Base-by-base conservation (phyloP, 2,113 vertebrate species). In the Hippotragus niger region DNA sequence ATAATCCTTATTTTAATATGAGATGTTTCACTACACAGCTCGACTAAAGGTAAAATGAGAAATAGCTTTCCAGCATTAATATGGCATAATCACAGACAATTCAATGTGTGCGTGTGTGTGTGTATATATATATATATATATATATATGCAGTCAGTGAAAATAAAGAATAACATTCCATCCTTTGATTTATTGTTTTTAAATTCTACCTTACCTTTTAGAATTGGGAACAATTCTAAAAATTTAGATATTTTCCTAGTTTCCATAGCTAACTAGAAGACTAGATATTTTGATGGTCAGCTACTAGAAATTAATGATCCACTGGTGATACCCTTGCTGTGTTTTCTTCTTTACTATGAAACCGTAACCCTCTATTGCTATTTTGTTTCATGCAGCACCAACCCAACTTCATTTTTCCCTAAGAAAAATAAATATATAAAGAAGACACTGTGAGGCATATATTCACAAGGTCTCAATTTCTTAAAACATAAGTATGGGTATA, bases 381-480 rank as follows among this genome's bases (percentile, higher is more conserved):
- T 96, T 64, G 91, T 95, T 97, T 93, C 97, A 95, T 64, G 96
- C 97, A 94, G 94, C 91, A 96, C 97, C 96, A 90, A 98, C 78
- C 89, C 53, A 6, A 89, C 87, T 98, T 55, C n/a, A 43, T 93
- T 57, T 57, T 53, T 93, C 94, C 62, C 97, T 89, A 86, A 89
- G 82, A 93, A 96, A 98, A 96, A 89, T 96, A 96, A 97, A 97
- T 96, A 96, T 50, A 97, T 88, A 95, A 89, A 95, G 96, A 95
- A 93, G 93, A 87, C 98, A 96, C 88, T 97, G 74, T 94, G 98
- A 98, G 98, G 98, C 98, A 99, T 98, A 92, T 97, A 98, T 84
- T 96, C 92, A 97, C 95, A 98, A 98, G 89, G 58, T 98, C 93
- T 97, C 95, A n/a, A 62, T 94, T 97, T 98, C 96, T 98, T 90